Base-by-base conservation (phyloP, 2,113 vertebrate genomes). In the Psittacara wagleri region DNA sequence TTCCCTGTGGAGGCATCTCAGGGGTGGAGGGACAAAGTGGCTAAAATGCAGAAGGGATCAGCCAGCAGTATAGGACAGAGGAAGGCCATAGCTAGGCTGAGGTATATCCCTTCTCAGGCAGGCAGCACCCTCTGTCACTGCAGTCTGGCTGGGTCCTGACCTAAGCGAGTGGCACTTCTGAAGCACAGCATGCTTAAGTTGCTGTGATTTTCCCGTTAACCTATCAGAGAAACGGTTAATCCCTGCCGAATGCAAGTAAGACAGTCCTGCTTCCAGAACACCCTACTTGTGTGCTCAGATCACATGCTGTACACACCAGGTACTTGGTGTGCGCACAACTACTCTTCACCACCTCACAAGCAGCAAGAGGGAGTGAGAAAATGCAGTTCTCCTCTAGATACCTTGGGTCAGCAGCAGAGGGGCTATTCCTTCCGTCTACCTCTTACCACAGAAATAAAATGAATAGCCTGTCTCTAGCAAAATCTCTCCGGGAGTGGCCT, bases 381-480 rank as follows among this genome's bases (percentile, higher is more conserved):
- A 75, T 2, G 6, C 7, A 31, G 28, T 27, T n/a, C 35, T 43
- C 28, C 49, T 67, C 28, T 27, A 78, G 14, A 51, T 22, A 51
- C 23, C 11, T 75, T 48, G 11, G 1, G 0, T 3, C 4, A 0
- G 57, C 64, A 82, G 64, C 46, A 68, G 43, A 2, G 5, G 2
- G 0, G 0, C 27, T 67, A 8, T 41, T 80, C 83, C 28, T 88
- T 52, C 77, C 11, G 46, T 39, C 7, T 3, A 24, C 37, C 33
- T 76, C 43, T 83, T 81, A 74, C 11, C 33, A 35, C 37, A 74
- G 41, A 69, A 92, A 66, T 57, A 79, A 87, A 86, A 62, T 4
- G 1, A 83, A 25, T 22, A 49, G 8, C 9, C 15, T 5, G 5
- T 29, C 49, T 81, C 29, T 9, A 64, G 28, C 16, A 31, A 67